Evolutionary conservation across 2,797 vertebrate genomes (phyloP), one percentile per base, ranked within the genome.

Genomic region (Poeciliopsis infans): DNA sequence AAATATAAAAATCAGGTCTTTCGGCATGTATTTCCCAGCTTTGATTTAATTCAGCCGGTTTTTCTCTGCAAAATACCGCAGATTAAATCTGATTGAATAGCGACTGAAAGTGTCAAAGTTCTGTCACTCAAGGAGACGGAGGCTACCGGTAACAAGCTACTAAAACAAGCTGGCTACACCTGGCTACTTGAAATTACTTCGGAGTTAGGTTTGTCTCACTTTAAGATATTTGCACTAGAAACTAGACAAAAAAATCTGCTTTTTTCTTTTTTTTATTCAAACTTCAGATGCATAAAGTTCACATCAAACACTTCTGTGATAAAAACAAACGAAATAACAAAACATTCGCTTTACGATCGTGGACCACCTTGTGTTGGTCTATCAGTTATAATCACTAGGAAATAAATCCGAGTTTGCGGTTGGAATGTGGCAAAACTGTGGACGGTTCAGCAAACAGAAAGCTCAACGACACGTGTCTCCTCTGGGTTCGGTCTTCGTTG

Each of bases 401-500:
- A 68, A 68, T 68, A 68, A 41, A 41, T 68, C 39, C 36, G 2
- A 13, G 64, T 68, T 68, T 68, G 64, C 41, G 61, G 33, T 12
- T 41, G 36, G 4, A 39, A 25, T 12, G 33, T 39, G 33, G 59
- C 31, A 68, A 68, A 68, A 71, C 43, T 46, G 68, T 70, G 41
- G 71, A 66, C 28, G 74, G 82, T 75, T 80, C 64, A 71, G 81
- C 51, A 86, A 61, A 41, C 64, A 70, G 79, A 53, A 64, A 78
- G 79, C 81, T 80, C 72, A 74, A 80, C 87, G 85, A 84, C n/a
- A 18, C 25, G 13, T 28, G 43, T 46, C 13, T 88, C 90, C 91
- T 93, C 81, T 55, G 75, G 80, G 87, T 93, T 51, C 90, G 78
- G 73, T 87, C 88, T 89, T 75, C 86, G 82, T 87, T 79, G 80